phyloP scores from a whole-genome alignment of 2,113 vertebrate genomes.

The Panthera uncia region DNA sequence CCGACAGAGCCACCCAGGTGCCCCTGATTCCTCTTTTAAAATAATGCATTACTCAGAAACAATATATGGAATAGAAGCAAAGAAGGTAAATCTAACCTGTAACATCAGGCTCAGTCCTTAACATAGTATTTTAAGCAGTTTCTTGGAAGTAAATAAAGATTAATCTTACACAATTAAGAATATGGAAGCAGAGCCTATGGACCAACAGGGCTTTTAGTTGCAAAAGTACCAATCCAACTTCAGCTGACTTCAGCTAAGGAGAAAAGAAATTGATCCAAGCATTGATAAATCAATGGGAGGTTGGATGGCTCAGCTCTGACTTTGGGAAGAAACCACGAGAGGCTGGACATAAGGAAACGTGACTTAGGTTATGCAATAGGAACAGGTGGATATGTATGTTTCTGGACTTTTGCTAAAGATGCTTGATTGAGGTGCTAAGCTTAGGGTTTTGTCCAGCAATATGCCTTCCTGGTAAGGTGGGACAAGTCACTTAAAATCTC shows the following conservation, averaged over 20 bases:
- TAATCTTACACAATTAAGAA: background rate
- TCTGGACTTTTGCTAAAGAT: background rate
- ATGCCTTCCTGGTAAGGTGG: background rate
- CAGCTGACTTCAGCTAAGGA: background rate
- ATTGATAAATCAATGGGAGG: background rate
- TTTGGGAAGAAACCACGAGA: background rate
- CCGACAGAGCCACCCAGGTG: no score
- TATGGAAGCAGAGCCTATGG: background rate
- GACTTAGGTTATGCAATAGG: background rate
- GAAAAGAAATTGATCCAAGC: background rate
- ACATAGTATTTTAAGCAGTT: background rate
- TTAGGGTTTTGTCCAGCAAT: background rate
- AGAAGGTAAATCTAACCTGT: background rate
- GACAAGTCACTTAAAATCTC: background rate
- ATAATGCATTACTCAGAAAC: background rate
- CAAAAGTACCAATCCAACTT: background rate
- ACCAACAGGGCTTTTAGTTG: background rate
- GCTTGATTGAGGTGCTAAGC: background rate
- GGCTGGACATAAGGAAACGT: background rate
- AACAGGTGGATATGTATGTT: background rate
- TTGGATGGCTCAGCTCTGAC: background rate
- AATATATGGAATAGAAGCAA: background rate
- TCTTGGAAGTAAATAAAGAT: background rate
- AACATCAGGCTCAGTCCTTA: background rate
- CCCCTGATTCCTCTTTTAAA: slow-evolving; percentile 31